Evolutionary conservation across 1,140 invertebrate genomes (phyloP), one percentile per base, ranked within the genome.

Genomic region (Portunus trituberculatus): DNA sequence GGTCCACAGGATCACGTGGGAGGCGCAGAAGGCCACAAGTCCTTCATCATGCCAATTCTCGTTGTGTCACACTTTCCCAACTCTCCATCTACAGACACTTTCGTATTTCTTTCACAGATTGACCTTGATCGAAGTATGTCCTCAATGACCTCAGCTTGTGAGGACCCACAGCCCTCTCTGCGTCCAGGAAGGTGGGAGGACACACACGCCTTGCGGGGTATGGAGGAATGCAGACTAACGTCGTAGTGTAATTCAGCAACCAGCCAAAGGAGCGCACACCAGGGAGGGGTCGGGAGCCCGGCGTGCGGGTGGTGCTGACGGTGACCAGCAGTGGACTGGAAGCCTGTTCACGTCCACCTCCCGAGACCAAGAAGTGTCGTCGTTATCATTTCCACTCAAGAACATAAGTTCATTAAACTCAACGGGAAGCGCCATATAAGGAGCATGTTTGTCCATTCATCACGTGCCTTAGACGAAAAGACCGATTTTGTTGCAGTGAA

Each of bases 1-100:
- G n/a, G 16, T 20, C 25, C 25, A 45, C 82, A 14, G 32, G 7
- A 16, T 93, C 92, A 93, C 45, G 76, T 84, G 32, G 92, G 92
- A 46, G 46, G 25, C 1, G 46, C n/a, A 10, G 25, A 32, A 29
- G 31, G 86, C 10, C 86, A 88, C 0, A 39, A 29, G 8, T 88
- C 31, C 29, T 39, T 46, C 86, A 25, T 76, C 20, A n/a, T n/a
- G 67, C 20, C 25, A n/a, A n/a, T 76, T 20, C 67, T n/a, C 20
- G 0, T 8, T 76, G 67, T 59, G 67, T 20, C 20, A n/a, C n/a
- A 76, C 20, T 76, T 25, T 3, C 25, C 67, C 67, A n/a, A 12
- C 67, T n/a, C 67, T 76, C 67, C 67, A n/a, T n/a, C 25, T 7
- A 76, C 67, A 76, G 20, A 0, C 25, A 76, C 67, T 76, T 76